Percentiles rank a stretch among this genome's conserved stretches.
phyloP scores from a whole-genome alignment of 2,797 vertebrate species.

The Neoniphon sammara region DNA sequence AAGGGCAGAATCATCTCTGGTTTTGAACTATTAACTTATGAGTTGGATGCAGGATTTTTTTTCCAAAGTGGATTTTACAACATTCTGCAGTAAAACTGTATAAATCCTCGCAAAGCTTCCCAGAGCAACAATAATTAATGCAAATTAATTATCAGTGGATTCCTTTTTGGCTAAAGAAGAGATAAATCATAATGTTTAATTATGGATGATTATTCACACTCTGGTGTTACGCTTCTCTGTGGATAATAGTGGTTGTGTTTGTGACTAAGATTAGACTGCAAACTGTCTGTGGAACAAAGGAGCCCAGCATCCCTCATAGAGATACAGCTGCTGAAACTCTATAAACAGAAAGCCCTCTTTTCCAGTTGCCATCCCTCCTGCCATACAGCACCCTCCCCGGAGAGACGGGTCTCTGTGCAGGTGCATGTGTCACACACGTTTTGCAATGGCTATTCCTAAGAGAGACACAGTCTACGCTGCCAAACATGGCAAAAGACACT shows the following conservation, averaged over 20 bases:
- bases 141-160: background rate
- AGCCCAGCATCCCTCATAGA: conserved; percentile 21
- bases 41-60: background rate
- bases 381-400: conserved; percentile 55
- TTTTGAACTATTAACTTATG: conserved; percentile 1
- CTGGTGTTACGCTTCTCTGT: conserved; percentile 16
- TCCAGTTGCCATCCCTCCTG: conserved; percentile 50
- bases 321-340: conserved; percentile 58
- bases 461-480: conserved; percentile 14
- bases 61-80: background rate
- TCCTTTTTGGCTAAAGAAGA: background rate
- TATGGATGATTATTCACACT: conserved; percentile 18
- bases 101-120: background rate
- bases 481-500: conserved; percentile 47
- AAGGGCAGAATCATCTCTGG: background rate
- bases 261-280: conserved; percentile 39
- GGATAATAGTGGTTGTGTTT: conserved; percentile 8
- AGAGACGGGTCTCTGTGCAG: conserved; percentile 58
- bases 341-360: conserved; percentile 65
- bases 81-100: background rate
- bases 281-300: conserved; percentile 48
- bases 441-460: conserved; percentile 42
- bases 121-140: conserved; percentile 9
- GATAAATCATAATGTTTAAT: conserved; percentile 14
- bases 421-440: conserved; percentile 61